Percentiles rank a stretch among this genome's conserved stretches.
phyloP scores from a whole-genome alignment of 2,797 vertebrate species.

The Mormyrops attenuatus region DNA sequence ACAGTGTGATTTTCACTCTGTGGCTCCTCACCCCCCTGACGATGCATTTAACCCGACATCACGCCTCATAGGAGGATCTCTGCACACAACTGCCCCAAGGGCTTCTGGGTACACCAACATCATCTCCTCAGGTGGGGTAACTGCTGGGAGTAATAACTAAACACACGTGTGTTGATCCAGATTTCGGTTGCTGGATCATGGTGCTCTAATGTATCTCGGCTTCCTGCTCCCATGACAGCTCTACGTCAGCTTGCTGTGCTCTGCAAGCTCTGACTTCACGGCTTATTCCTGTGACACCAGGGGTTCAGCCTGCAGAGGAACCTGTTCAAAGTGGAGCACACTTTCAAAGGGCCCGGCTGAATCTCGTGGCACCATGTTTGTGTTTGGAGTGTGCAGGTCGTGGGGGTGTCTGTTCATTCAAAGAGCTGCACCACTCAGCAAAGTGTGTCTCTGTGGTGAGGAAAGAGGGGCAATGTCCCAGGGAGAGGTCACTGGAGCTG shows the following conservation, averaged over 20 bases:
- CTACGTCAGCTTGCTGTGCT: neutral
- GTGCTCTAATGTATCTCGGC: neutral
- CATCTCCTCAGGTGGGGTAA: neutral
- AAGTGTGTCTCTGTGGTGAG: constrained; percentile 45
- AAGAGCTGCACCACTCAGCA: constrained; percentile 33
- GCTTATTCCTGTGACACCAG: neutral
- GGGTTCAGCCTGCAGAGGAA: neutral
- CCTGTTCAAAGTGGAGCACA: neutral
- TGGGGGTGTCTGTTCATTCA: constrained; percentile 34
- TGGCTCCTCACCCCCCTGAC: neutral
- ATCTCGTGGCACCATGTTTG: neutral
- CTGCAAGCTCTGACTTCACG: neutral
- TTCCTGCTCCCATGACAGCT: neutral
- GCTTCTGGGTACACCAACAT: neutral
- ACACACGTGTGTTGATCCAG: neutral
- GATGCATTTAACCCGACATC: neutral
- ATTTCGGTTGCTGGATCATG: neutral
- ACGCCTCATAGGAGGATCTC: neutral
- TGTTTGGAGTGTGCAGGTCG: neutral
- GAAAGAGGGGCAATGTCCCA: constrained; percentile 46
- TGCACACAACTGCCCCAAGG: neutral
- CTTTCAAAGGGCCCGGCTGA: neutral
- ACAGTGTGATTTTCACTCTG: neutral
- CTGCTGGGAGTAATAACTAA: neutral
- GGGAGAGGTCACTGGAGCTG: constrained; percentile 27